Percentiles rank a stretch among this genome's conserved stretches.
Evolutionary conservation across 2,888 invertebrate species (phyloP).

Genomic region (Acrobasis consociella): DNA sequence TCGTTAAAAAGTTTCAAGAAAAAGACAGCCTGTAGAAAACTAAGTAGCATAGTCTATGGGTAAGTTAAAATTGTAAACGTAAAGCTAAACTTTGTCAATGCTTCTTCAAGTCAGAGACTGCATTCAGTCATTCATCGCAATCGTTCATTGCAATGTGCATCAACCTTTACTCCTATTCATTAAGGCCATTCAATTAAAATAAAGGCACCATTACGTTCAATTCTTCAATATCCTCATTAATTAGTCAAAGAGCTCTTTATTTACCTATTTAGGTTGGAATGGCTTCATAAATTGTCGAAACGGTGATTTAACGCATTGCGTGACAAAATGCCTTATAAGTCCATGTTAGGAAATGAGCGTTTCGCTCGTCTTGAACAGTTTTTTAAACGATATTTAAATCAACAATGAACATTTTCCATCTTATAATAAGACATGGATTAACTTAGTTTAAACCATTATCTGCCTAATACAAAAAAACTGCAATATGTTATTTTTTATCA

Average conservation of each 20-base stretch:
- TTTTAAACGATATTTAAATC: not conserved
- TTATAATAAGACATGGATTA: not conserved
- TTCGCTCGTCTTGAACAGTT: not conserved
- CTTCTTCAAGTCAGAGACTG: not conserved
- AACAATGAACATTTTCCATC: not conserved
- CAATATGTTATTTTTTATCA: no score
- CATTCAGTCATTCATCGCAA: slow-evolving; percentile 28
- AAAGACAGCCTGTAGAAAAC: no score
- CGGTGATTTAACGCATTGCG: slow-evolving; percentile 13
- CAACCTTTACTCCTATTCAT: slow-evolving; percentile 37
- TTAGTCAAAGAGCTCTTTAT: slow-evolving; percentile 59
- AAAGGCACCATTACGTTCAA: slow-evolving; percentile 51
- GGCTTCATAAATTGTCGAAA: slow-evolving; percentile 33
- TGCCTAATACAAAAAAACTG: no score
- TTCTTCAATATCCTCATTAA: slow-evolving; percentile 57
- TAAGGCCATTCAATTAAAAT: slow-evolving; percentile 47
- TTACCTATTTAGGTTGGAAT: slow-evolving; percentile 39
- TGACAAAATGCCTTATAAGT: slow-evolving; percentile 12
- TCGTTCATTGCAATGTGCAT: slow-evolving; percentile 36
- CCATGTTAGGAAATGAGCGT: slow-evolving; percentile 13
- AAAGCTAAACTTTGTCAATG: not conserved
- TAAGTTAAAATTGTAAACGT: no score
- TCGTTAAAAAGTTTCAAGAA: no score
- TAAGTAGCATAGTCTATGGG: no score
- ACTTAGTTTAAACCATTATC: not conserved